Evolutionary conservation across 2,797 vertebrate genomes (phyloP).

Genomic region (Distichodus sexfasciatus): DNA sequence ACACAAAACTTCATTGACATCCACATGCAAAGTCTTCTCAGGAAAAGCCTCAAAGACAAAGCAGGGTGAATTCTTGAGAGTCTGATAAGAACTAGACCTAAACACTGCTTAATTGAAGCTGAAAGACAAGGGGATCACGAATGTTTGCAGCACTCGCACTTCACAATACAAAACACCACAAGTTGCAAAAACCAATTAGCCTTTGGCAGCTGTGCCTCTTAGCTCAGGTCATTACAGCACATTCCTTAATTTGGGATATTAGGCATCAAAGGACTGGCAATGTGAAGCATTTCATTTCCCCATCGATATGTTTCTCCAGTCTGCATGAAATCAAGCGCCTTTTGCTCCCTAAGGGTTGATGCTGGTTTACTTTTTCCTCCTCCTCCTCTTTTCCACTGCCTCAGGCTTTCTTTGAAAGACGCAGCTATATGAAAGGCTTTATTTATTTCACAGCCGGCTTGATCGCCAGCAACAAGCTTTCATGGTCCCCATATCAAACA

Average conservation of each 20-base stretch:
- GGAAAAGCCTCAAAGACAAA: slow-evolving; percentile 25
- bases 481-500: slow-evolving; percentile 11
- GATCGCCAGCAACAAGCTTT: neutral
- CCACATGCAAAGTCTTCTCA: neutral
- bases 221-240: neutral
- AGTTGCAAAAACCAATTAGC: slow-evolving; percentile 23
- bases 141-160: neutral
- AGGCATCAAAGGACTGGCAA: neutral
- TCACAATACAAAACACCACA: neutral
- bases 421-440: neutral
- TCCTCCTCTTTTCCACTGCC: neutral
- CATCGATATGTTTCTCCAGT: neutral
- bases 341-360: slow-evolving; percentile 4
- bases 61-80: slow-evolving; percentile 9
- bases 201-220: neutral
- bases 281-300: neutral
- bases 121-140: slow-evolving; percentile 2
- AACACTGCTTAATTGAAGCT: slow-evolving; percentile 25
- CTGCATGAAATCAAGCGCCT: neutral
- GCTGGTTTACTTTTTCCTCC: neutral
- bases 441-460: neutral
- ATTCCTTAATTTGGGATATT: neutral
- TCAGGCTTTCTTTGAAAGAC: slow-evolving; percentile 3
- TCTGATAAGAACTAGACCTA: slow-evolving; percentile 8
- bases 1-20: neutral